Evolutionary conservation across 2,888 invertebrate species (phyloP).

Genomic region (Brachypterus glaber): DNA sequence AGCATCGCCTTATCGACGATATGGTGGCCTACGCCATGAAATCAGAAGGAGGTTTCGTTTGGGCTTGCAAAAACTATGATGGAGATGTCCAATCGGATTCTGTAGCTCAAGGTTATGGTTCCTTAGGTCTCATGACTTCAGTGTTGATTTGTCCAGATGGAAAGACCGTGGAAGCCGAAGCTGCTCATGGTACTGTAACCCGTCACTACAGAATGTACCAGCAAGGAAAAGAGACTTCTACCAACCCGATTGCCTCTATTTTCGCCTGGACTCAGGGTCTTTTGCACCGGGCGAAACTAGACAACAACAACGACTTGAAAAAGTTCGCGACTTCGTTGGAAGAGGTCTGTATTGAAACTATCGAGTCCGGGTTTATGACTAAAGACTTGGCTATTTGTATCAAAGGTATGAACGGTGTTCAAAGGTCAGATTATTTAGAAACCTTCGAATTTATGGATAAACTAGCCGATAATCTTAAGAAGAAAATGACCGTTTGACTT

Average conservation of each 20-base stretch:
- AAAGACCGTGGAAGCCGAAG: conserved; percentile 93
- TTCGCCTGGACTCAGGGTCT: conserved; percentile 93
- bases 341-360: conserved; percentile 84
- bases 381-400: conserved; percentile 98
- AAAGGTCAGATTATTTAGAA: conserved; percentile 80
- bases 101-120: conserved; percentile 92
- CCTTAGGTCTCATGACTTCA: conserved; percentile 94
- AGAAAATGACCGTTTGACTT: conserved; percentile 51
- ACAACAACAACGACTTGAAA: conserved; percentile 64
- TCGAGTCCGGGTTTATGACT: conserved; percentile 90
- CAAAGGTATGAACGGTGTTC: conserved; percentile 78
- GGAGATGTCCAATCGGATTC: conserved; percentile 98
- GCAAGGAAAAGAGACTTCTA: conserved; percentile 94
- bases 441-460: conserved; percentile 97
- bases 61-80: conserved; percentile 99
- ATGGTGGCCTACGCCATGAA: conserved; percentile 98
- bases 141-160: conserved; percentile 94
- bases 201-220: conserved; percentile 55
- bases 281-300: conserved; percentile 85
- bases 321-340: conserved; percentile 80
- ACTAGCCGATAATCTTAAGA: conserved; percentile 78
- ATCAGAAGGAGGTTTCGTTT: conserved; percentile 94
- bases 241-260: conserved; percentile 96
- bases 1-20: conserved; percentile 94
- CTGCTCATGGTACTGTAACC: conserved; percentile 80